These are phyloP conservation scores for Danio aesculapii DNA, from an alignment of 2,797 vertebrate genomes.

Conservation along the genomic window DNA sequence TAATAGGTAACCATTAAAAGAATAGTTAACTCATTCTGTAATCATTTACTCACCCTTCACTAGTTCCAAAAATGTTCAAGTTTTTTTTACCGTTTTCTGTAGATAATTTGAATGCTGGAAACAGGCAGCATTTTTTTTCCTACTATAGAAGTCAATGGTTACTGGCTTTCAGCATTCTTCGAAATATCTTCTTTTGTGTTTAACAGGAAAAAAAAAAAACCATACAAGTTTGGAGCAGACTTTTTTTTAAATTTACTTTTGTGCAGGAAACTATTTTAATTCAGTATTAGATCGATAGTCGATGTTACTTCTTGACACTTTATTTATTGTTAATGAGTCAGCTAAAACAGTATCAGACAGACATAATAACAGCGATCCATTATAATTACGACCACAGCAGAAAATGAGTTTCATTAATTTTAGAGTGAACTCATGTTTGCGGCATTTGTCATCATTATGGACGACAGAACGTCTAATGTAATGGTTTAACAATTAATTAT, in stretches of 20 bases:
- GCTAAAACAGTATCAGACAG: constrained; percentile 2
- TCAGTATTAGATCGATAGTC: neutral
- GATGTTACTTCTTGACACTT: neutral
- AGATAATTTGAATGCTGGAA: too few species aligned
- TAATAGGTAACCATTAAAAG: too few species aligned
- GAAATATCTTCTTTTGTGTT: too few species aligned
- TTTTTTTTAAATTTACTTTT: neutral
- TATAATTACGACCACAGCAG: neutral
- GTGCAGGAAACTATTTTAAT: neutral
- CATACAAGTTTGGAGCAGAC: too few species aligned
- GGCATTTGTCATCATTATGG: constrained; percentile 12
- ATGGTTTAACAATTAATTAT: constrained; percentile 22
- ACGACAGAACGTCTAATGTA: constrained; percentile 15
- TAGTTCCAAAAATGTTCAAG: too few species aligned
- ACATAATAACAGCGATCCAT: neutral
- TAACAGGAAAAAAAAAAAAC: neutral
- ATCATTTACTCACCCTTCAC: too few species aligned
- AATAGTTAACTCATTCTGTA: too few species aligned
- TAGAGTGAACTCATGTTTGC: constrained; percentile 15
- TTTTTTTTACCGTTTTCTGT: too few species aligned
- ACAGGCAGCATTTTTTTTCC: too few species aligned
- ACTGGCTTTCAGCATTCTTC: too few species aligned
- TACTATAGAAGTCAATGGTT: too few species aligned
- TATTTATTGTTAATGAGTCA: constrained; percentile 9
- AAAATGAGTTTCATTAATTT: neutral